Base-by-base conservation (phyloP, 2,888 invertebrate species). In the Anthrax anthrax region DNA sequence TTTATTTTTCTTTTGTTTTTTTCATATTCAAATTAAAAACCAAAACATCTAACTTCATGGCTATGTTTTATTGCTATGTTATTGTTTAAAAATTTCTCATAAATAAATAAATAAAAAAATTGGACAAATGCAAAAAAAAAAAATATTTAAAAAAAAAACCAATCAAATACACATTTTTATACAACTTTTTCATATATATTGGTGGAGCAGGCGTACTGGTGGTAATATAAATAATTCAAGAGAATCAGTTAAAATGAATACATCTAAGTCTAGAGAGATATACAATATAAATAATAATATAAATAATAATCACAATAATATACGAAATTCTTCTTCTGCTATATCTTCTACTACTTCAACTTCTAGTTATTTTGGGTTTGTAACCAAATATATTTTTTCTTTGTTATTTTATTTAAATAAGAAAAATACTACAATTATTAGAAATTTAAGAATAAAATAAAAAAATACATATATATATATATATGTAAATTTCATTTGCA, bases 171-270 rank as follows among this genome's bases (percentile, higher is more conserved):
- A n/a, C n/a, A n/a, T n/a, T n/a, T n/a, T n/a, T n/a, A n/a, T n/a
- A n/a, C n/a, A 44, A 44, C 44, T 44, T 29, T 39, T n/a, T n/a
- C 38, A 38, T 46, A 49, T 43, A 49, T 39, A 47, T 42, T 42
- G 42, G 38, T 49, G 47, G 46, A 47, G 47, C 44, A 49, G 49
- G 47, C 46, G 53, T 47, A 49, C 67, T 42, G 67, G 68, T 27
- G 52, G 13, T 32, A 6, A 23, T 23, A 32, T 60, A 41, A 67
- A 67, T 18, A 69, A 70, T 56, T 64, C 68, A 42, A 60, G 70
- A 39, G 69, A 70, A 54, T 61, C 69, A 50, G 65, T 66, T 57
- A 70, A 67, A 60, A 69, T 70, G 69, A 70, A 69, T 56, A 69
- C 70, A 14, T 58, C 69, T 42, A 67, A 67, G 55, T 12, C 29